Base-by-base conservation (phyloP, 2,888 invertebrate genomes). In the Tachystola acroxantha region DNA sequence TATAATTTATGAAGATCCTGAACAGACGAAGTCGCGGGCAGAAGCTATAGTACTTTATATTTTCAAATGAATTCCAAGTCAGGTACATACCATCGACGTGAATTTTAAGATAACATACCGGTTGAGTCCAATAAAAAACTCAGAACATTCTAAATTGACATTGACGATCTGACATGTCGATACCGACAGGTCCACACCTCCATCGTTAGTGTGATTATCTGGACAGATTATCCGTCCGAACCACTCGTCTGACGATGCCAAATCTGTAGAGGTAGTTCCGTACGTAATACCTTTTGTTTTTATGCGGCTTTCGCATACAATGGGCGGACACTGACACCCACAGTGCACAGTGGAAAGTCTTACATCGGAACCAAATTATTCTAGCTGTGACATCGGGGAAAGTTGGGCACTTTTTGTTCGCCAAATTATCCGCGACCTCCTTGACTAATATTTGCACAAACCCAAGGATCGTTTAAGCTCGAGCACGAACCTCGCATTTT, bases 261-360 rank as follows among this genome's bases (percentile, higher is more conserved):
- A 27, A 27, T n/a, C 7, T 9, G 9, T 9, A 22, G 7, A 22
- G 14, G 24, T n/a, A 10, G 12, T 53, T 58, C 51, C 48, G 53
- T 57, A 46, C 57, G 56, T 64, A 62, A 61, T 60, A 45, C 50
- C 70, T 68, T 77, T 78, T 77, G 74, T 77, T 66, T 64, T 65
- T 64, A 72, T 70, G 67, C 64, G 60, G 64, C 74, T 80, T 81
- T 82, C 75, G 73, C 73, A 54, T 51, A 81, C 78, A 82, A 81
- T 81, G 62, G 64, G 46, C 61, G 60, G 49, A 53, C 57, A 53
- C 53, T 53, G 67, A 74, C 79, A 75, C 75, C 75, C 65, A 74
- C 70, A 52, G 57, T 71, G 68, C 75, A 82, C 81, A 81, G 80
- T 70, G 27, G 16, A 16, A 16, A 16, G 16, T 55, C 53, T 66